Evolutionary conservation across 2,113 vertebrate species (phyloP).

Genomic region (Procavia capensis): DNA sequence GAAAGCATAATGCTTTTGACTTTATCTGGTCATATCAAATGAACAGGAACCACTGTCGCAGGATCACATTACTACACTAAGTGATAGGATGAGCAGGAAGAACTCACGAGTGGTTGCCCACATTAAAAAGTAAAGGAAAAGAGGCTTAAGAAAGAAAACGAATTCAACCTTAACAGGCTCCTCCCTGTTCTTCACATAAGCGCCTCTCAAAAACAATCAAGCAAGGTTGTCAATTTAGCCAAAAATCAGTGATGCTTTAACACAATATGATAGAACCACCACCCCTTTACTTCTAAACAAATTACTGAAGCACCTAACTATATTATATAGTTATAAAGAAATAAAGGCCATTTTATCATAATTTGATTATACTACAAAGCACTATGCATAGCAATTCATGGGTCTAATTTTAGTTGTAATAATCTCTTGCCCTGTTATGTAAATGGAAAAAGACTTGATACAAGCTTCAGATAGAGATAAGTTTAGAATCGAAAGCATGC

Average conservation of each 20-base stretch:
- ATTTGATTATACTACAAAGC: conserved; percentile 76
- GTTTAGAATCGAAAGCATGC: conserved; percentile 32
- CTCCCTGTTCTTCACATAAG: conserved; percentile 46
- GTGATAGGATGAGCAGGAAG: conserved; percentile 31
- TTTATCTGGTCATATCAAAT: conserved; percentile 59
- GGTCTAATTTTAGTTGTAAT: conserved; percentile 79
- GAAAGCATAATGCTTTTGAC: background rate
- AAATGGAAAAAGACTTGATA: conserved; percentile 68
- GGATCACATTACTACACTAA: background rate
- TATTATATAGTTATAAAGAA: conserved; percentile 73
- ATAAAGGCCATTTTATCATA: conserved; percentile 78
- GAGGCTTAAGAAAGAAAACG: conserved; percentile 40
- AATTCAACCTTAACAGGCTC: conserved; percentile 26
- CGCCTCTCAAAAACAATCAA: conserved; percentile 47
- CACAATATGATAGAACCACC: conserved; percentile 6
- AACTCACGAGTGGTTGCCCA: background rate
- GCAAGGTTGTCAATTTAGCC: conserved; percentile 53
- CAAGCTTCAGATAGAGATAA: conserved; percentile 68
- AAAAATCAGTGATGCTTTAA: conserved; percentile 66
- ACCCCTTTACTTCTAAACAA: conserved; percentile 69
- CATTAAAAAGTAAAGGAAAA: background rate
- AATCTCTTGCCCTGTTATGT: conserved; percentile 74
- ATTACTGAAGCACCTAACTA: conserved; percentile 63
- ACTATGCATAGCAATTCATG: conserved; percentile 68
- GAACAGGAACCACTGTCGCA: conserved; percentile 10